Conservation (phyloP, 2,797 vertebrate genomes). For the Luscinia luscinia region DNA sequence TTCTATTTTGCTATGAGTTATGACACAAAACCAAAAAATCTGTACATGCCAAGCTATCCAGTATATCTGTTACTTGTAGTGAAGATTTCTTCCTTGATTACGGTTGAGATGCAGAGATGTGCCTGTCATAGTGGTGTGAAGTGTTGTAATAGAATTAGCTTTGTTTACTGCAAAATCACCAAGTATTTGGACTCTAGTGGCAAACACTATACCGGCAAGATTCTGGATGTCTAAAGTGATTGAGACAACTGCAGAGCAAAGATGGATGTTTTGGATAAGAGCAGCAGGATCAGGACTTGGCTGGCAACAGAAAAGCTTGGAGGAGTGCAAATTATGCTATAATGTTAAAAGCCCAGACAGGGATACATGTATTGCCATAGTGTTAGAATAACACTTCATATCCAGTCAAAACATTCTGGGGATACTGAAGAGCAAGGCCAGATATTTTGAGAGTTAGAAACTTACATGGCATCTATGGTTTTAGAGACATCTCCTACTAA, state of each 20-base stretch:
- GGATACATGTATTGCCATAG: not conserved
- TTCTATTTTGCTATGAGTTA: not conserved
- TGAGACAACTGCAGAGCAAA: not conserved
- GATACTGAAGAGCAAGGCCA: not conserved
- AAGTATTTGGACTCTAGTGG: not conserved
- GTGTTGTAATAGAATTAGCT: not conserved
- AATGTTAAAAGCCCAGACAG: not conserved
- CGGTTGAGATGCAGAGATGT: not conserved
- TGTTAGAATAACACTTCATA: not conserved
- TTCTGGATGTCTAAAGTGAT: not conserved
- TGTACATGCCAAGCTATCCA: not conserved
- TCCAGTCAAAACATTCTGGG: not conserved
- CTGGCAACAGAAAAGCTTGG: not conserved
- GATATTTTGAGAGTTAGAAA: not conserved
- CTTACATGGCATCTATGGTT: not conserved
- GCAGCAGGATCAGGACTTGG: not conserved
- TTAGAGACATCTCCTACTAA: not conserved
- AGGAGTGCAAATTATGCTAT: not conserved
- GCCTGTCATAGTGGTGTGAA: not conserved
- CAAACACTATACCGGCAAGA: not conserved
- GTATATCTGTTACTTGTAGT: not conserved
- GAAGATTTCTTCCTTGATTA: not conserved
- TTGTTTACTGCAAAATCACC: not conserved
- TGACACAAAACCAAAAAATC: not conserved
- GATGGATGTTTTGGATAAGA: not conserved